Evolutionary conservation across 2,113 vertebrate genomes (phyloP).

Genomic region (Poecile atricapillus): DNA sequence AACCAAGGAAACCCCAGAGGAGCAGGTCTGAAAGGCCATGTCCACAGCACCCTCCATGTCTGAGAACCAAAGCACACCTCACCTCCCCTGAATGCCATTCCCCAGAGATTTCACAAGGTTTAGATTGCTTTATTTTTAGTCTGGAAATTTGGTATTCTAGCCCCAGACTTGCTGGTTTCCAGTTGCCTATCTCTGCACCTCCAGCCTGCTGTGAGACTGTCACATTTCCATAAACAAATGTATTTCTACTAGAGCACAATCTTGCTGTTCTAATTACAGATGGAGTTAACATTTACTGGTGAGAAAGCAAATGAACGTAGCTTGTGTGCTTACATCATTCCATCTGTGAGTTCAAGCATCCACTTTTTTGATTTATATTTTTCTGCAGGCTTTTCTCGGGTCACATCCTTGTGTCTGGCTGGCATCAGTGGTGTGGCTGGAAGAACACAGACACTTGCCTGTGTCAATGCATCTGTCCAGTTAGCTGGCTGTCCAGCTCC

Average conservation of each 20-base stretch:
- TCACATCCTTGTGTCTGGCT: not conserved
- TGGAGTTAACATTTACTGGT: not conserved
- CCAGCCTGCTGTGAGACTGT: not conserved
- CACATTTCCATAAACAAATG: not conserved
- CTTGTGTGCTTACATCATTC: not conserved
- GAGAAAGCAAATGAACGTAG: not conserved
- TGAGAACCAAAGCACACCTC: not conserved
- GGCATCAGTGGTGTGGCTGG: not conserved
- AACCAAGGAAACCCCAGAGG: not conserved
- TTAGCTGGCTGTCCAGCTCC: not conserved
- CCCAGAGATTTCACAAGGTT: not conserved
- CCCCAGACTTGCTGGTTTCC: not conserved
- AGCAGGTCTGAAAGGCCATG: not conserved
- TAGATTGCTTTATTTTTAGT: no score
- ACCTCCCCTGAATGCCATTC: rapidly evolving
- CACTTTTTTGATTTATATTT: not conserved
- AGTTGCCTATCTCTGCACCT: not conserved
- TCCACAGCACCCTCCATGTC: not conserved
- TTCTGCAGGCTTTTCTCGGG: not conserved
- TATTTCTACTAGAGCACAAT: not conserved
- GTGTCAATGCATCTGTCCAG: not conserved
- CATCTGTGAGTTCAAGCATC: not conserved
- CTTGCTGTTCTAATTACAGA: not conserved
- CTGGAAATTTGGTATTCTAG: not conserved
- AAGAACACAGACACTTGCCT: not conserved